Conservation (phyloP, 2,888 invertebrate genomes). For the Rhingia rostrata region DNA sequence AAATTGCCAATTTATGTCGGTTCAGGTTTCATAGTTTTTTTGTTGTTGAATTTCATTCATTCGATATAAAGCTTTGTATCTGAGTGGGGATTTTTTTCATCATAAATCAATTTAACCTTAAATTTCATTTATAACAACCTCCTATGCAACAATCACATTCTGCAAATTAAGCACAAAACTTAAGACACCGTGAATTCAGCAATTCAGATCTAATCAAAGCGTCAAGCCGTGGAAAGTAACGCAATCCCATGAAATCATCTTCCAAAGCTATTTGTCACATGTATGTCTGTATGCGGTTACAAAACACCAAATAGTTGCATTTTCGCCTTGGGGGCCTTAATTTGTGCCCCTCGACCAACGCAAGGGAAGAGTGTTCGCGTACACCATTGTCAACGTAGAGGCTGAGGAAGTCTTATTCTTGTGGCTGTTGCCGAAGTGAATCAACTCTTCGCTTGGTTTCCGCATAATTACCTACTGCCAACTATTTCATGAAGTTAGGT, state of each 20-base stretch:
- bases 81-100: not conserved
- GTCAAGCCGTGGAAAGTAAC: slow-evolving; percentile 64
- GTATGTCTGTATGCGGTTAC: slow-evolving; percentile 42
- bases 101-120: not conserved
- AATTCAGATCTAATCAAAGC: slow-evolving; percentile 71
- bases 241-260: slow-evolving; percentile 65
- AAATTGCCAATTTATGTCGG: too few relatives aligned
- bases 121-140: not conserved
- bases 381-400: slow-evolving; percentile 13
- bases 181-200: slow-evolving; percentile 70
- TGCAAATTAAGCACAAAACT: slow-evolving; percentile 60
- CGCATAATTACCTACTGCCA: slow-evolving; percentile 69
- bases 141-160: not conserved
- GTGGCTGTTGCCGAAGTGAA: slow-evolving; percentile 43
- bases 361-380: not conserved
- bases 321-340: slow-evolving; percentile 46
- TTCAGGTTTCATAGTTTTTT: too few relatives aligned
- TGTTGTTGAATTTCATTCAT: too few relatives aligned
- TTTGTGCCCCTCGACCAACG: slow-evolving; percentile 13
- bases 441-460: slow-evolving; percentile 62
- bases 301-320: slow-evolving; percentile 51
- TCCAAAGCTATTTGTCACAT: slow-evolving; percentile 67
- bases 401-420: slow-evolving; percentile 47
- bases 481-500: slow-evolving; percentile 59
- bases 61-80: not conserved